phyloP scores from a whole-genome alignment of 2,888 invertebrate genomes.

The Cosmopolites sordidus region DNA sequence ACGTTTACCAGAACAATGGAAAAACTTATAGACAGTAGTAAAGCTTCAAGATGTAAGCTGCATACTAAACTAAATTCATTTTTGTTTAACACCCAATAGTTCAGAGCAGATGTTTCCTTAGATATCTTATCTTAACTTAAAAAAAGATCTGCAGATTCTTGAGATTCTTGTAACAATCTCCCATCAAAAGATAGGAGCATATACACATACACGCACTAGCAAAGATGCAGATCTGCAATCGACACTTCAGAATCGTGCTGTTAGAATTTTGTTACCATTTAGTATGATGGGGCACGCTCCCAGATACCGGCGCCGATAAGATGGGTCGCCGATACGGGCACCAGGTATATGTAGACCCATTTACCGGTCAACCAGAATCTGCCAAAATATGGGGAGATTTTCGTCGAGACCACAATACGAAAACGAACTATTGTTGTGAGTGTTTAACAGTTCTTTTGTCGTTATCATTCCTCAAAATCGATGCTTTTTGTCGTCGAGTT shows the following conservation, averaged over 20 bases:
- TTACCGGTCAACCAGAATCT: neutral
- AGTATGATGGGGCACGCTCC: neutral
- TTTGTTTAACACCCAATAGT: too few species aligned
- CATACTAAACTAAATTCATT: too few species aligned
- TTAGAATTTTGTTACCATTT: slow-evolving; percentile 26
- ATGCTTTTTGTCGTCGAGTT: neutral
- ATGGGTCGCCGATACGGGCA: neutral
- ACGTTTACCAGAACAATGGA: too few species aligned
- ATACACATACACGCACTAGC: neutral
- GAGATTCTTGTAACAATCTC: too few species aligned
- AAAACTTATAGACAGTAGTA: too few species aligned
- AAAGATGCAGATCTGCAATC: slow-evolving; percentile 18
- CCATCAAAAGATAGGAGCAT: too few species aligned
- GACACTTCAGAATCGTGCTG: slow-evolving; percentile 26
- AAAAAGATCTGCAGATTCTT: too few species aligned
- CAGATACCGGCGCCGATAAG: neutral
- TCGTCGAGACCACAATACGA: neutral
- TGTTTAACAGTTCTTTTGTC: neutral
- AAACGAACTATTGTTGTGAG: neutral
- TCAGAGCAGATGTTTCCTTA: too few species aligned
- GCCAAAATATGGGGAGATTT: neutral
- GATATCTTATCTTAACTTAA: too few species aligned
- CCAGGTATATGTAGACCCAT: neutral
- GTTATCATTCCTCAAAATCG: neutral
- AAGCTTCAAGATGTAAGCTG: too few species aligned